Evolutionary conservation across 2,797 vertebrate genomes (phyloP).

Genomic region (Margarornis squamiger): DNA sequence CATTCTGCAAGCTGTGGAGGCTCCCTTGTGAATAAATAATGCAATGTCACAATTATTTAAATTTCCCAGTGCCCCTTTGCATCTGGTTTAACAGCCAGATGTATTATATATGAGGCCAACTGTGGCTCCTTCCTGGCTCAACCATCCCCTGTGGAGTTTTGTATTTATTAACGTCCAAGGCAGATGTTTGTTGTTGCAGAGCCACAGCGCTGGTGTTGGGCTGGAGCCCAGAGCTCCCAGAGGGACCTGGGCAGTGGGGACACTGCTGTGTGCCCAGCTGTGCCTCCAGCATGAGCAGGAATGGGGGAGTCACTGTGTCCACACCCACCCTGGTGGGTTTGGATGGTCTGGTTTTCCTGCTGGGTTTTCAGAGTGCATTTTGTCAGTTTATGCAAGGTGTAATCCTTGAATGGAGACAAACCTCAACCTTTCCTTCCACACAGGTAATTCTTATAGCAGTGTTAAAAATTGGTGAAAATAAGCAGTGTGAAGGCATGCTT

Average conservation of each 20-base stretch:
- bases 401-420: not conserved
- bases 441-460: not conserved
- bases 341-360: not conserved
- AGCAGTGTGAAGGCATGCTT: not conserved
- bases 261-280: not conserved
- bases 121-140: not conserved
- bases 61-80: not conserved
- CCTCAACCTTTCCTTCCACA: not conserved
- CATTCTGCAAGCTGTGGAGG: not conserved
- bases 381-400: not conserved
- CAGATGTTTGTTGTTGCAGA: not conserved
- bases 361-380: accelerated
- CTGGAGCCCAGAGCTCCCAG: not conserved
- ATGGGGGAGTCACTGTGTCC: not conserved
- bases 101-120: not conserved
- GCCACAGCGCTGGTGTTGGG: accelerated
- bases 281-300: accelerated
- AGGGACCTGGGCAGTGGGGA: not conserved
- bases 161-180: not conserved
- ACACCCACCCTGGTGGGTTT: not conserved
- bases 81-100: not conserved
- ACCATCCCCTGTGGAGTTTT: not conserved
- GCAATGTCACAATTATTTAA: not conserved
- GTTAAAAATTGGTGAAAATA: not conserved
- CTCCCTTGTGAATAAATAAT: constrained; percentile 5